Conservation (phyloP, 2,888 invertebrate species). For the Cheilosia vulpina region DNA sequence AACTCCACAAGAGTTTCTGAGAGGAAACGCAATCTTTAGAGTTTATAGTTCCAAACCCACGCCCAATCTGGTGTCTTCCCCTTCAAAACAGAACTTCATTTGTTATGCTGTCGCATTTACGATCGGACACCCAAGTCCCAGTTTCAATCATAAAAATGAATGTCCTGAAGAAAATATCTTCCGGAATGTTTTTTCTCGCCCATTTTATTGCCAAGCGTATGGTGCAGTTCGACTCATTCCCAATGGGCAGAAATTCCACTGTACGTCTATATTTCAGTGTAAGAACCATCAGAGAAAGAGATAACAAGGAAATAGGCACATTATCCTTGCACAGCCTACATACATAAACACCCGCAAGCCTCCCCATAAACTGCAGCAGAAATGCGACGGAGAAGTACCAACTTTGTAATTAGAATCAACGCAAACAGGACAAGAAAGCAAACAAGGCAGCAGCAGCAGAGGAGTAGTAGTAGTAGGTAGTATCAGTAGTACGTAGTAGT, state of each 20-base stretch:
- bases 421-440: conserved; percentile 74
- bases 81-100: too few relatives aligned
- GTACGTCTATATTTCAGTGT: neutral
- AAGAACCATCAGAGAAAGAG: conserved; percentile 33
- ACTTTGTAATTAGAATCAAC: conserved; percentile 75
- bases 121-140: neutral
- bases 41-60: too few relatives aligned
- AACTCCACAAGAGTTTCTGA: too few relatives aligned
- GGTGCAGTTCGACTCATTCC: neutral
- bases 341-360: conserved; percentile 10
- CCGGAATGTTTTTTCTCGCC: neutral
- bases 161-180: neutral
- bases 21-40: too few relatives aligned
- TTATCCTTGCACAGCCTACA: conserved; percentile 59
- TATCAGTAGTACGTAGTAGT: conserved; percentile 24
- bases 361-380: conserved; percentile 64
- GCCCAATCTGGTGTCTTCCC: too few relatives aligned
- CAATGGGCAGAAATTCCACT: neutral
- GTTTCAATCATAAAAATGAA: neutral
- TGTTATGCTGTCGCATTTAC: too few relatives aligned
- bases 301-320: conserved; percentile 74
- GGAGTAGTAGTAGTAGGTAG: conserved; percentile 30
- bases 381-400: conserved; percentile 72
- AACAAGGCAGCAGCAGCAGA: conserved; percentile 35
- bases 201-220: neutral